Base-by-base conservation (phyloP, 2,888 invertebrate species). In the Apodemia zela region DNA sequence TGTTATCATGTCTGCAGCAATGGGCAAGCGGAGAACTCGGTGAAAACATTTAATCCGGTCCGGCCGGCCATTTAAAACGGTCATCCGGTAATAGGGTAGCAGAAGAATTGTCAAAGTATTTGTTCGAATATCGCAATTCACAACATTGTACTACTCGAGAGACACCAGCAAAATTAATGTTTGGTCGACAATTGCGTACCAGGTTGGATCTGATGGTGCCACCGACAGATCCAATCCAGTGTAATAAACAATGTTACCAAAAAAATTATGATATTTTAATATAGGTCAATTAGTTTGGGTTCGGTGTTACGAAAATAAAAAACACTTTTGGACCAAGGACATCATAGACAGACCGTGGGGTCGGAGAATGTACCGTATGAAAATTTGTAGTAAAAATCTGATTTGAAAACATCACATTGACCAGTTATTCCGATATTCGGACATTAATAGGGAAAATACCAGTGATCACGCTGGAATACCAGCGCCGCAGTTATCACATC, bases 31-130 rank as follows among this genome's bases (percentile, higher is more conserved):
- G 67, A 71, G 60, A 68, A 64, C 42, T 67, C 63, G 7, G 72
- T 72, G 1, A 72, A 73, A 59, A 63, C 69, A 4, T 58, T 71
- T 57, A 72, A 68, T n/a, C n/a, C n/a, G n/a, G n/a, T n/a, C n/a
- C n/a, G n/a, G n/a, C n/a, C n/a, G 59, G 58, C 68, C 13, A 63
- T 51, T n/a, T n/a, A n/a, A n/a, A n/a, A n/a, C 64, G 29, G 51
- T 11, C 65, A 59, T 45, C 49, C 65, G 33, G 54, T 21, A 58
- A 63, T 62, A 57, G 61, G 64, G 51, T 47, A 47, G 47, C 47
- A 6, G 47, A 47, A 47, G 47, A 47, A 17, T 47, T 47, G 13
- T n/a, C 63, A 15, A 67, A 70, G 61, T 69, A 63, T 60, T 38
- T 71, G 21, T 67, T 66, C 54, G 69, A 67, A 57, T 68, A 67